Conservation (phyloP, 2,888 invertebrate genomes). For the Mythimna impura region DNA sequence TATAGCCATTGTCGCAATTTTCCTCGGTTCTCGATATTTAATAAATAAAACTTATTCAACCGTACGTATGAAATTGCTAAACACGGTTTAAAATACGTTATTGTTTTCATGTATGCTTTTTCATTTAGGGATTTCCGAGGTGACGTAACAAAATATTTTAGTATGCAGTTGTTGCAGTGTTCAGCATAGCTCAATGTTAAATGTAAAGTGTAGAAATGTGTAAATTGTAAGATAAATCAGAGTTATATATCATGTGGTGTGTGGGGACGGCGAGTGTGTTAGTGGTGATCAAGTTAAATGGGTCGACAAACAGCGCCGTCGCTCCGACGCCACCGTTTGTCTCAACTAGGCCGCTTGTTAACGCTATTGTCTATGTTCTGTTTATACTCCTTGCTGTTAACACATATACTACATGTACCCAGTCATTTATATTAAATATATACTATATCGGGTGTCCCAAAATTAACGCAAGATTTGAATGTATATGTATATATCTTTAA, state of each 20-base stretch:
- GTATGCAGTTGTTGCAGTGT: slow-evolving; percentile 30
- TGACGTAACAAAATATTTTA: slow-evolving; percentile 35
- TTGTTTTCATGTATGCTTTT: slow-evolving; percentile 48
- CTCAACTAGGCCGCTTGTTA: slow-evolving; percentile 88
- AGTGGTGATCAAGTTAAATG: slow-evolving; percentile 81
- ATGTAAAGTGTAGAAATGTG: slow-evolving; percentile 40
- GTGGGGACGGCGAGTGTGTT: slow-evolving; percentile 54
- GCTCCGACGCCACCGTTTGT: slow-evolving; percentile 81
- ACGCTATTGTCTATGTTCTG: slow-evolving; percentile 82
- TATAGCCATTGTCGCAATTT: slow-evolving; percentile 59
- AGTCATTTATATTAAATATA: neutral
- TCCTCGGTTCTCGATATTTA: slow-evolving; percentile 55
- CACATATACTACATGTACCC: slow-evolving; percentile 32
- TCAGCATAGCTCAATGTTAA: slow-evolving; percentile 16
- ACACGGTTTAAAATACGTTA: slow-evolving; percentile 45
- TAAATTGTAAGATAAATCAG: slow-evolving; percentile 38
- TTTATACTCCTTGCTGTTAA: slow-evolving; percentile 72
- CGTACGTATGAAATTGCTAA: slow-evolving; percentile 57
- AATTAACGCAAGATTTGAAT: no score
- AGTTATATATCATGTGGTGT: slow-evolving; percentile 48
- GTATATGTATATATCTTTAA: no score
- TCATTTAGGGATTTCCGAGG: slow-evolving; percentile 26
- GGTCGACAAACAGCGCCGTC: slow-evolving; percentile 78
- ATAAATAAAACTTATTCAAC: slow-evolving; percentile 54
- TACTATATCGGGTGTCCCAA: no score